Percentiles rank a stretch among this genome's conserved stretches.
Evolutionary conservation across 2,113 vertebrate species (phyloP).

Genomic region (Austrofundulus limnaeus): DNA sequence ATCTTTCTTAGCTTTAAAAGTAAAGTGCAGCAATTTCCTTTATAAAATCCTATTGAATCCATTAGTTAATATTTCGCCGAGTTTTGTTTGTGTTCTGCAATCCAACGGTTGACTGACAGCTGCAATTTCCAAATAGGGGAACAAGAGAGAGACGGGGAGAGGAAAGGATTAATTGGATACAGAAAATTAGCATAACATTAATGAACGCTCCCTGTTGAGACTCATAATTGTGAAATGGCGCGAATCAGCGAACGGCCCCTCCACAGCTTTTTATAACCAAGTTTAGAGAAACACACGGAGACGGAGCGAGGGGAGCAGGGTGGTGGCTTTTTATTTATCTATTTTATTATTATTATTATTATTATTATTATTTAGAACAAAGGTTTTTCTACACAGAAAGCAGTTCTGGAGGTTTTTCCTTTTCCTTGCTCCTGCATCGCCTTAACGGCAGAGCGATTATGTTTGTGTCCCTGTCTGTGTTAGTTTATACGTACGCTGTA

Average conservation of each 20-base stretch:
- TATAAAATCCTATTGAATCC: conserved; percentile 51
- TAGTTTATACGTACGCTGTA: no score
- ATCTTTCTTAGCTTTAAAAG: conserved; percentile 37
- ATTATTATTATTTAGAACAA: no score
- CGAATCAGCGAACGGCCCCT: conserved; percentile 63
- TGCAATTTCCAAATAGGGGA: conserved; percentile 76
- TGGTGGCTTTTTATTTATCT: conserved; percentile 63
- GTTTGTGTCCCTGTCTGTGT: no score
- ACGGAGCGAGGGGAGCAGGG: conserved; percentile 36
- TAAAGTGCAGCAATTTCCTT: conserved; percentile 43
- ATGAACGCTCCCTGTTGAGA: conserved; percentile 82
- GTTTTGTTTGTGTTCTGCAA: conserved; percentile 71
- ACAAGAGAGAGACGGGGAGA: conserved; percentile 62
- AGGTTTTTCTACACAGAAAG: conserved; percentile 38
- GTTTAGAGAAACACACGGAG: conserved; percentile 52
- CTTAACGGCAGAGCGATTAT: no score
- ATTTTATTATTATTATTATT: no score
- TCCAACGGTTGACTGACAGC: conserved; percentile 76
- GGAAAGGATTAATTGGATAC: conserved; percentile 81
- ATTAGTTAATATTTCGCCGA: conserved; percentile 67
- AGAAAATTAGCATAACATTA: conserved; percentile 85
- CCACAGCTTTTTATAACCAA: conserved; percentile 67
- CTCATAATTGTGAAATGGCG: conserved; percentile 77
- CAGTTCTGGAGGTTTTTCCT: no score
- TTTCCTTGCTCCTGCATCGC: no score